Evolutionary conservation across 2,888 invertebrate genomes (phyloP).

Genomic region (Leptothorax acervorum): DNA sequence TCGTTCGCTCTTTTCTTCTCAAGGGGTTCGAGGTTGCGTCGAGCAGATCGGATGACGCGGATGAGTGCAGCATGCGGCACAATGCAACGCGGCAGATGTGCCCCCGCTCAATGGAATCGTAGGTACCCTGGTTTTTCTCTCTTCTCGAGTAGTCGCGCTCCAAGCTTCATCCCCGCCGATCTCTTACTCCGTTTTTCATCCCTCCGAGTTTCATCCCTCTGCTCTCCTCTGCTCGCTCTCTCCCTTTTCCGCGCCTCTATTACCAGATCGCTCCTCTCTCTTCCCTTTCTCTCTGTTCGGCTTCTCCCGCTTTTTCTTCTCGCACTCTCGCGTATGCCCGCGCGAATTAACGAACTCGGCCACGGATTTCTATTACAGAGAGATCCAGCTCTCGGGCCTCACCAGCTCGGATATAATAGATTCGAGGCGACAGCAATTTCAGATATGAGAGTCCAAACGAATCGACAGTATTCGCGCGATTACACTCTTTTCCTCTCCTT

Average conservation of each 20-base stretch:
- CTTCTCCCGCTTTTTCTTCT: conserved; percentile 5
- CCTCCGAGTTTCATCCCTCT: background rate
- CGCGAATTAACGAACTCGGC: conserved; percentile 65
- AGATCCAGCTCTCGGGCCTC: conserved; percentile 44
- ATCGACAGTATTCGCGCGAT: conserved; percentile 63
- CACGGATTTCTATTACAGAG: conserved; percentile 52
- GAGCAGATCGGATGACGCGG: conserved; percentile 77
- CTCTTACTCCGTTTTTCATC: conserved; percentile 31
- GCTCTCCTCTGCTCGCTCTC: conserved; percentile 1
- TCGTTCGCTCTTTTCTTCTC: conserved; percentile 41
- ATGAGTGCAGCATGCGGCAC: conserved; percentile 77
- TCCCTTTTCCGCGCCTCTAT: conserved; percentile 25
- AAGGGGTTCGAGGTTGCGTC: conserved; percentile 67
- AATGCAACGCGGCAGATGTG: conserved; percentile 80
- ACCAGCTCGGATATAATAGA: conserved; percentile 56
- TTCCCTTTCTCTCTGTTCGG: background rate
- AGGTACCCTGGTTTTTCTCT: conserved; percentile 54
- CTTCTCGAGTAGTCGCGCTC: conserved; percentile 61
- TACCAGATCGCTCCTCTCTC: conserved; percentile 15
- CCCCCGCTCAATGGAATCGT: conserved; percentile 73
- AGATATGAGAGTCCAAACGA: conserved; percentile 67
- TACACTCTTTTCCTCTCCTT: conserved; percentile 58
- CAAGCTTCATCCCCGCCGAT: conserved; percentile 36
- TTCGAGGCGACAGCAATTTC: conserved; percentile 69
- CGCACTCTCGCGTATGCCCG: conserved; percentile 41